phyloP scores from a whole-genome alignment of 2,888 invertebrate species.

The Cephus sareptanus region DNA sequence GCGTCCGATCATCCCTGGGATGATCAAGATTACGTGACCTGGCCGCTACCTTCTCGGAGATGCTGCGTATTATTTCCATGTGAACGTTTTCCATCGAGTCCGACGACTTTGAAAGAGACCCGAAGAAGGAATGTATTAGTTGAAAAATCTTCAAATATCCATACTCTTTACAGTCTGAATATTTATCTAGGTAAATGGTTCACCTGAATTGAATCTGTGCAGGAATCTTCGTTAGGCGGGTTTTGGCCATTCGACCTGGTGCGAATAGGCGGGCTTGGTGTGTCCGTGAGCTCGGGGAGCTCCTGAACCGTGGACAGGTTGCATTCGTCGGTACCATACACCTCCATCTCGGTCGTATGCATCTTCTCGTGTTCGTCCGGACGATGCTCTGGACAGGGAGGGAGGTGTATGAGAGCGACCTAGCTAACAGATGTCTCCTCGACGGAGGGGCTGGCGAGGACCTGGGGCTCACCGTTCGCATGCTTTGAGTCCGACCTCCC shows the following conservation, averaged over 20 bases:
- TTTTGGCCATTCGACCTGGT: constrained; percentile 9
- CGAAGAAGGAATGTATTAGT: not conserved
- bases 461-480: constrained; percentile 55
- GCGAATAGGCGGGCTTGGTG: constrained; percentile 23
- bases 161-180: not conserved
- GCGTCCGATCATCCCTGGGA: constrained; percentile 34
- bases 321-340: constrained; percentile 38
- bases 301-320: constrained; percentile 46
- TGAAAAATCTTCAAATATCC: not conserved
- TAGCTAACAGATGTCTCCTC: constrained; percentile 61
- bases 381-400: constrained; percentile 44
- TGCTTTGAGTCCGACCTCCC: constrained; percentile 44
- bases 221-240: constrained; percentile 1
- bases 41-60: constrained; percentile 41
- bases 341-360: constrained; percentile 43
- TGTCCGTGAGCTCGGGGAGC: constrained; percentile 40
- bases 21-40: constrained; percentile 25
- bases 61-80: constrained; percentile 39
- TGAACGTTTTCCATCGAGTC: constrained; percentile 36
- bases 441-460: constrained; percentile 56
- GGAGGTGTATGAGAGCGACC: constrained; percentile 55
- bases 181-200: not conserved
- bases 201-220: constrained; percentile 19
- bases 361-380: constrained; percentile 26
- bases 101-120: constrained; percentile 34